phyloP scores from a whole-genome alignment of 2,113 vertebrate genomes.

The Scophthalmus maximus region DNA sequence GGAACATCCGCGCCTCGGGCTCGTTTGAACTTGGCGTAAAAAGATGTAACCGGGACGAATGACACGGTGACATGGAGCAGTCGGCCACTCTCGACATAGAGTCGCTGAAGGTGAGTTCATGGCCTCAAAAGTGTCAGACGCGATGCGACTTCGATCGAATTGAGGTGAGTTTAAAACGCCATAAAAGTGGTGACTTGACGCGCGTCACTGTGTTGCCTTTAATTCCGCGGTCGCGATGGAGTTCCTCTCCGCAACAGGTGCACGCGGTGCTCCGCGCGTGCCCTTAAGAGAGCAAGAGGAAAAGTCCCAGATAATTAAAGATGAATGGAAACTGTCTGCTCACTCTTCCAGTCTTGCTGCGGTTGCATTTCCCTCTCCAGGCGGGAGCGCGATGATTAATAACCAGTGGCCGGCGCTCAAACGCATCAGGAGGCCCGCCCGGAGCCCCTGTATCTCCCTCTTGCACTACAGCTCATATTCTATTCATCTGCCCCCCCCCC shows the following conservation, averaged over 20 bases:
- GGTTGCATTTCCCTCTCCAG: constrained; percentile 17
- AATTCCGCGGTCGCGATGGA: no score
- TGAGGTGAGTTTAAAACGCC: no score
- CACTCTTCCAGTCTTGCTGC: neutral
- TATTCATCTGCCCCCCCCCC: constrained; percentile 9
- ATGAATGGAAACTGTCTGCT: constrained; percentile 33
- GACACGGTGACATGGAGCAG: constrained; percentile 71
- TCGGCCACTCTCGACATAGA: constrained; percentile 75
- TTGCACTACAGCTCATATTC: constrained; percentile 27
- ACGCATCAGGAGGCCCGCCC: constrained; percentile 14
- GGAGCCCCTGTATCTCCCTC: constrained; percentile 12
- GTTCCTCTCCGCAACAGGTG: constrained; percentile 63
- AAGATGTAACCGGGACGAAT: constrained; percentile 66
- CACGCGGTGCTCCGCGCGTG: neutral
- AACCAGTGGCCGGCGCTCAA: constrained; percentile 23
- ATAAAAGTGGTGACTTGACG: no score
- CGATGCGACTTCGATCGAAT: no score
- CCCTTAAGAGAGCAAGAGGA: neutral
- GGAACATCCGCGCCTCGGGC: no score
- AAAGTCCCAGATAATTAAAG: constrained; percentile 34
- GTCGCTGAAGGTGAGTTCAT: constrained; percentile 72
- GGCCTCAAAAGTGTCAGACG: no score
- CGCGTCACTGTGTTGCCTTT: no score
- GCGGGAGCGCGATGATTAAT: constrained; percentile 32
- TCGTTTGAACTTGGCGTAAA: constrained; percentile 53